A percentile compares a stretch with the other conserved stretches of the same genome.
phyloP scores from a whole-genome alignment of 1,140 invertebrate species.

The Diabrotica virgifera region DNA sequence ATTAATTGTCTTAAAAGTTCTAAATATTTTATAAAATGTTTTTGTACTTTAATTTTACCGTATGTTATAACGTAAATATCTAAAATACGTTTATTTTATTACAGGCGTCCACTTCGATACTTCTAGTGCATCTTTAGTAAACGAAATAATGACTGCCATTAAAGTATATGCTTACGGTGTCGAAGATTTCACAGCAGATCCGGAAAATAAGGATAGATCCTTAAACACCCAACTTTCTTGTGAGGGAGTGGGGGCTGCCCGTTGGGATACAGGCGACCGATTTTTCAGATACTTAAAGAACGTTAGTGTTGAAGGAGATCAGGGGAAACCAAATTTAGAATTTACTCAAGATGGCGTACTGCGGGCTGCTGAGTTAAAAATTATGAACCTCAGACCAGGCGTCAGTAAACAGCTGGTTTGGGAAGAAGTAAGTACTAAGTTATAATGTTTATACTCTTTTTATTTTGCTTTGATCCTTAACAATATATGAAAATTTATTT shows the following conservation, averaged over 20 bases:
- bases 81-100: too few relatives aligned
- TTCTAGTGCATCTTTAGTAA: conserved; percentile 71
- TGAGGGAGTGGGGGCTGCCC: conserved; percentile 69
- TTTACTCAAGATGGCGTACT: conserved; percentile 88
- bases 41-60: too few relatives aligned
- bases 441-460: too few relatives aligned
- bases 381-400: conserved; percentile 85
- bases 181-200: conserved; percentile 78
- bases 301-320: conserved; percentile 75
- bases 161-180: conserved; percentile 89
- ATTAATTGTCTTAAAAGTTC: too few relatives aligned
- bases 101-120: conserved; percentile 92
- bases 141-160: conserved; percentile 83
- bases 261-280: conserved; percentile 75
- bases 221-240: conserved; percentile 80
- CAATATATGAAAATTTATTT: too few relatives aligned
- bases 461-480: too few relatives aligned
- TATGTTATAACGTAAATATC: too few relatives aligned
- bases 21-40: too few relatives aligned
- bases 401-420: conserved; percentile 78
- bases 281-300: conserved; percentile 78
- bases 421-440: conserved; percentile 87
- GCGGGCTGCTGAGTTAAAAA: conserved; percentile 84
- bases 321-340: conserved; percentile 75
- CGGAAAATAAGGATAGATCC: conserved; percentile 63